These are phyloP conservation scores for Athene noctua DNA, from an alignment of 2,113 vertebrate species.

Conservation along the genomic window DNA sequence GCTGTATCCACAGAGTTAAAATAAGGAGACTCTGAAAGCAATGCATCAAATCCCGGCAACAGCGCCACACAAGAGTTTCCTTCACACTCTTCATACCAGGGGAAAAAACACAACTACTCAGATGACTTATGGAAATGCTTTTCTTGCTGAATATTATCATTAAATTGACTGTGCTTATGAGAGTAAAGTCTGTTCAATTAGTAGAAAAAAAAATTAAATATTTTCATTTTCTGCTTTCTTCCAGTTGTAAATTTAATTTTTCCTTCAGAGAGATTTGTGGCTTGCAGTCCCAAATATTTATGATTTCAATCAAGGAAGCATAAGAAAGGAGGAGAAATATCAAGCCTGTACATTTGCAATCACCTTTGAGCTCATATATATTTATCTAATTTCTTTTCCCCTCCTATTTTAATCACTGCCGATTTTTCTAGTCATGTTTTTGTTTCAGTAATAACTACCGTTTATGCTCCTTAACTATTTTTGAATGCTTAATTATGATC, in stretches of 20 bases:
- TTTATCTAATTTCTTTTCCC: neutral
- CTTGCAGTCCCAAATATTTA: slow-evolving; percentile 23
- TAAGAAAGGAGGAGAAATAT: slow-evolving; percentile 18
- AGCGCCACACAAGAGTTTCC: neutral
- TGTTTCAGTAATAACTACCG: neutral
- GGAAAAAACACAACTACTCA: neutral
- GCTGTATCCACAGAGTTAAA: slow-evolving; percentile 1
- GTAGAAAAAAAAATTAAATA: neutral
- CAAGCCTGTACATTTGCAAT: neutral
- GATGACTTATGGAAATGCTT: neutral
- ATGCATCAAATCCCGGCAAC: slow-evolving; percentile 33
- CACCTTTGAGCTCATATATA: neutral
- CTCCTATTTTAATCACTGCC: neutral
- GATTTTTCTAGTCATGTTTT: neutral
- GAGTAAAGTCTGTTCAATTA: neutral
- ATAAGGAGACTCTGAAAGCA: slow-evolving; percentile 19
- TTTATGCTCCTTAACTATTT: neutral
- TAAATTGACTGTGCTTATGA: neutral
- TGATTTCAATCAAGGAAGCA: neutral
- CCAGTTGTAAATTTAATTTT: neutral
- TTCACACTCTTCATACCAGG: neutral
- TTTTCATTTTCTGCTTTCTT: slow-evolving; percentile 1
- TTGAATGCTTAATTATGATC: neutral
- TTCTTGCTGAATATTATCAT: neutral
- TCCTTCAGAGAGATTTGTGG: slow-evolving; percentile 14